Evolutionary conservation across 2,797 vertebrate species (phyloP).

Genomic region (Chiloscyllium punctatum): DNA sequence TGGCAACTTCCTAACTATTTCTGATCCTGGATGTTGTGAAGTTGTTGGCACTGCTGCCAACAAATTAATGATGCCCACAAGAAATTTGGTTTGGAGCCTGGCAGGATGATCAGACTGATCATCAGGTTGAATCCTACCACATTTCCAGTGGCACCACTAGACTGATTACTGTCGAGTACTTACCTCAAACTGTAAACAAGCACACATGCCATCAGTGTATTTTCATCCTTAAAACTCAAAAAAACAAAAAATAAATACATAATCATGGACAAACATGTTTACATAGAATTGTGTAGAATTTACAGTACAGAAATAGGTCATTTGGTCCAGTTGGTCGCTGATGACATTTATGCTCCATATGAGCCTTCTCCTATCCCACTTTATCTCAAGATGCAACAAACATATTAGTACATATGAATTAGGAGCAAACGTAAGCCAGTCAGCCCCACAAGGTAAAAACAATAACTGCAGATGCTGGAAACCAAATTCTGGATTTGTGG

Average conservation of each 20-base stretch:
- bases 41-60: background rate
- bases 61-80: background rate
- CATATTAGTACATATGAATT: too few relatives aligned
- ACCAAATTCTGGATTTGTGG: too few relatives aligned
- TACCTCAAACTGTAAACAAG: background rate
- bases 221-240: background rate
- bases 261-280: background rate
- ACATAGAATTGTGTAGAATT: too few relatives aligned
- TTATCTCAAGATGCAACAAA: too few relatives aligned
- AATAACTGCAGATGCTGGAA: too few relatives aligned
- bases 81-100: background rate
- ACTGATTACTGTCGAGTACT: background rate
- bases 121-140: background rate
- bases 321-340: too few relatives aligned
- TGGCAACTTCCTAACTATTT: background rate
- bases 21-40: background rate
- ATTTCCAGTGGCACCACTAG: background rate
- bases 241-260: background rate
- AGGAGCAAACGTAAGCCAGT: too few relatives aligned
- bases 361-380: too few relatives aligned
- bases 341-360: too few relatives aligned
- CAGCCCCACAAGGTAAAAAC: too few relatives aligned
- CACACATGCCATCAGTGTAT: background rate
- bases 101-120: background rate
- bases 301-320: too few relatives aligned